These are phyloP conservation scores for Xestia ashworthii DNA, from an alignment of 2,888 invertebrate species.

Conservation along the genomic window DNA sequence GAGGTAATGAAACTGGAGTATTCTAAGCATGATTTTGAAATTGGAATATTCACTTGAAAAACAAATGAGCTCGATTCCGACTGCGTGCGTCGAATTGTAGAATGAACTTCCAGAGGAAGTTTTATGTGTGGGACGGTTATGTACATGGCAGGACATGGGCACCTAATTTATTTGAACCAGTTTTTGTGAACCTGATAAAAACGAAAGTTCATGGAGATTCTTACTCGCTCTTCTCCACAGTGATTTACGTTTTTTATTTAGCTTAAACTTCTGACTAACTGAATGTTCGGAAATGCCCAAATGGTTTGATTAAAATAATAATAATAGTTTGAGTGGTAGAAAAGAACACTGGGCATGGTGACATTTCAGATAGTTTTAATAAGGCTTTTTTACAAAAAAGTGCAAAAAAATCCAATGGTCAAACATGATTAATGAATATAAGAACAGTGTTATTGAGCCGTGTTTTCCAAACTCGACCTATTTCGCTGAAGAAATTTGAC, in stretches of 20 bases:
- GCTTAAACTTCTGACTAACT: neutral
- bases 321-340: neutral
- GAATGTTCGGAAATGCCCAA: neutral
- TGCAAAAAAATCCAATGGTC: neutral
- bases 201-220: neutral
- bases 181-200: neutral
- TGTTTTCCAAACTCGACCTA: constrained; percentile 18
- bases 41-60: constrained; percentile 15
- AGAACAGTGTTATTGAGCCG: constrained; percentile 3
- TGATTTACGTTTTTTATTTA: neutral
- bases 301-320: neutral
- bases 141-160: neutral
- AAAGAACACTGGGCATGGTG: neutral
- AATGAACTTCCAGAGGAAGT: neutral
- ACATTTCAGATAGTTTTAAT: neutral
- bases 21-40: constrained; percentile 9
- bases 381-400: neutral
- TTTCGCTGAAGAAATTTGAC: constrained; percentile 31
- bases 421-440: constrained; percentile 25
- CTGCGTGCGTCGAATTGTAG: too few relatives aligned
- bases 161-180: neutral
- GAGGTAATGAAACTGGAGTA: constrained; percentile 7
- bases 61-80: neutral
- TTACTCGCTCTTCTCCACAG: neutral
- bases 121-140: neutral